A percentile compares a stretch with the other conserved stretches of the same genome.
These are phyloP conservation scores for Parasteatoda lunata DNA, from an alignment of 2,888 invertebrate genomes.

Conservation along the genomic window DNA sequence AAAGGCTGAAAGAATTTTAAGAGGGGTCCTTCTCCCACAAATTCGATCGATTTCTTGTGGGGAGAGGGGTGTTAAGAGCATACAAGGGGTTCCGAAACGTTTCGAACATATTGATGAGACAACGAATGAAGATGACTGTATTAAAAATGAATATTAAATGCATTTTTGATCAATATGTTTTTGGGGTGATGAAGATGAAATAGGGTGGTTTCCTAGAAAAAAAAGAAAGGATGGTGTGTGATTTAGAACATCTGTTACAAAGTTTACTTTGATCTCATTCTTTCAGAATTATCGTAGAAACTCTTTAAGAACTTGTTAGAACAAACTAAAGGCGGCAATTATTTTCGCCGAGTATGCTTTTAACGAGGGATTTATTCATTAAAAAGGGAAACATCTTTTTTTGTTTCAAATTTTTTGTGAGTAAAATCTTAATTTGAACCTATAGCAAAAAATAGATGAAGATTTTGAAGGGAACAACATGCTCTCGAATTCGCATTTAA, in stretches of 20 bases:
- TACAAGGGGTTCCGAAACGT: not conserved
- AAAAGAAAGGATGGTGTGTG: not conserved
- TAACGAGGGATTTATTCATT: no score
- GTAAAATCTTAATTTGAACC: no score
- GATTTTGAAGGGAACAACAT: no score
- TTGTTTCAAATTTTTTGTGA: no score
- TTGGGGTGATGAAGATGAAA: slow-evolving; percentile 21
- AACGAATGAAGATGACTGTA: slow-evolving; percentile 53
- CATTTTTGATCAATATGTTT: slow-evolving; percentile 41
- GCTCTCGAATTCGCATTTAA: no score
- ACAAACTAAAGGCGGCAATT: no score
- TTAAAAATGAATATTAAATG: slow-evolving; percentile 60
- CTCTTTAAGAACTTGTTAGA: no score
- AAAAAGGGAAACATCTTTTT: no score
- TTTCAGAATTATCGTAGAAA: not conserved
- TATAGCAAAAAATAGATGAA: no score
- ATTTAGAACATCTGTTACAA: not conserved
- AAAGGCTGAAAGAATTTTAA: slow-evolving; percentile 52
- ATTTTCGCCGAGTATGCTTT: no score
- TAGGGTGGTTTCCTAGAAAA: not conserved
- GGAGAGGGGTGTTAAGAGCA: slow-evolving; percentile 16
- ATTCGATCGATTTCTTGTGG: slow-evolving; percentile 22
- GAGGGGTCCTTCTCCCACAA: slow-evolving; percentile 15
- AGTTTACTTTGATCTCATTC: not conserved
- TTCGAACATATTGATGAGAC: slow-evolving; percentile 32